phyloP scores from a whole-genome alignment of 1,140 invertebrate genomes.

The Ips nitidus region DNA sequence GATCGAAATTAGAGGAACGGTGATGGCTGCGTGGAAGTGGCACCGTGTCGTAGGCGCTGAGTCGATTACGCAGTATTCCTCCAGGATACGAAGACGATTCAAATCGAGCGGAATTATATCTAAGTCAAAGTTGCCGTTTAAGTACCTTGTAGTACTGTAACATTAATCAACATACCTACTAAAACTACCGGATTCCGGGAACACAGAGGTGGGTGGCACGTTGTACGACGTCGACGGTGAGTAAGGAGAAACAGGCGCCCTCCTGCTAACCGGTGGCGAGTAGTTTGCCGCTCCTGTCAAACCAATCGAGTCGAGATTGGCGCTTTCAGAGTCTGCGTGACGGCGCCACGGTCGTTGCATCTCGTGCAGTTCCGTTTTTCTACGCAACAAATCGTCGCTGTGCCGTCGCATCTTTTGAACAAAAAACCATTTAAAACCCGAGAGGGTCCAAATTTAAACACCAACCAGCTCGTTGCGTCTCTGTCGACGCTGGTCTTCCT shows the following conservation, averaged over 20 bases:
- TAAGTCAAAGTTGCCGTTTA: slow-evolving; percentile 3
- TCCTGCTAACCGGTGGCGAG: slow-evolving; percentile 43
- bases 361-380: slow-evolving; percentile 53
- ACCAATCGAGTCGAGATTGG: slow-evolving; percentile 29
- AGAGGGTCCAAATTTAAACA: not conserved
- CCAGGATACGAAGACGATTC: slow-evolving; percentile 39
- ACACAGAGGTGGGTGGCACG: slow-evolving; percentile 47
- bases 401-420: slow-evolving; percentile 54
- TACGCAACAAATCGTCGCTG: slow-evolving; percentile 54
- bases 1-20: slow-evolving; percentile 37
- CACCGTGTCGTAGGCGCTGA: slow-evolving; percentile 42
- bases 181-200: slow-evolving; percentile 39
- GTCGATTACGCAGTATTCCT: slow-evolving; percentile 37
- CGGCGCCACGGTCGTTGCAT: slow-evolving; percentile 54
- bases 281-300: slow-evolving; percentile 26
- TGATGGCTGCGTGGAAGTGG: slow-evolving; percentile 30
- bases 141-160: not conserved
- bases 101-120: slow-evolving; percentile 43
- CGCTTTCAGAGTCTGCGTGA: slow-evolving; percentile 47
- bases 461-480: slow-evolving; percentile 10
- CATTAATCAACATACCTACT: slow-evolving; percentile 13
- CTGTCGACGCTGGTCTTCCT: slow-evolving; percentile 48
- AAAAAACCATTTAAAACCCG: slow-evolving; percentile 2
- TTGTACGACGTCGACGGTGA: slow-evolving; percentile 40
- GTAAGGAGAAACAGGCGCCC: slow-evolving; percentile 20